phyloP scores from a whole-genome alignment of 2,113 vertebrate genomes.

The Coturnix japonica region DNA sequence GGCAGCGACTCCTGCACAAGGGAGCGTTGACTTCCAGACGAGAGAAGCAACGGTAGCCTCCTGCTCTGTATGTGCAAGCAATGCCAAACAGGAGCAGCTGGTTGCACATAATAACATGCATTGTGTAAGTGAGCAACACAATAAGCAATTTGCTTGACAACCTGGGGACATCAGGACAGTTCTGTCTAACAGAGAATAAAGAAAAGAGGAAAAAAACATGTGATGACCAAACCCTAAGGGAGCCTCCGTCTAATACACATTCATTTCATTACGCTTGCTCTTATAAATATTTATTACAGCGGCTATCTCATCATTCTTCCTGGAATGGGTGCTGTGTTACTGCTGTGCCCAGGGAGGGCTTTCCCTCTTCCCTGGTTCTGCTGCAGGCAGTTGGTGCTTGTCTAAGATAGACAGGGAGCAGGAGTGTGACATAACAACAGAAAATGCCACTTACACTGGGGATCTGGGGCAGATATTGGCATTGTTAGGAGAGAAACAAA shows the following conservation, averaged over 20 bases:
- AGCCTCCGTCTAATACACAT: conserved; percentile 32
- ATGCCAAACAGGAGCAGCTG: conserved; percentile 72
- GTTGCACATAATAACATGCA: conserved; percentile 70
- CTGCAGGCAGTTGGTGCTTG: conserved; percentile 30
- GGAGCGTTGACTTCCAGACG: conserved; percentile 1
- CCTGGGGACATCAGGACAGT: conserved; percentile 66
- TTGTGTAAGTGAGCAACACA: conserved; percentile 73
- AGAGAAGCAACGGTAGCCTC: conserved; percentile 46
- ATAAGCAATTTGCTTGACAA: conserved; percentile 72
- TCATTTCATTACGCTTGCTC: conserved; percentile 69
- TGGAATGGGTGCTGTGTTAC: conserved; percentile 53
- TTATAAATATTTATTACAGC: conserved; percentile 74
- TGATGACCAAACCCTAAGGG: conserved; percentile 69
- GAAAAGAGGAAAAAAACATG: conserved; percentile 37
- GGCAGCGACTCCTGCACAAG: neutral
- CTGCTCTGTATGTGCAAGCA: conserved; percentile 31
- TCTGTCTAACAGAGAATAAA: conserved; percentile 57
- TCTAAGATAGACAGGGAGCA: conserved; percentile 29
- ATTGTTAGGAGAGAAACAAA: conserved; percentile 45
- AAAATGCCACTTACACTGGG: conserved; percentile 56
- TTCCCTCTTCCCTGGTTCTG: conserved; percentile 34
- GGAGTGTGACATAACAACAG: conserved; percentile 45
- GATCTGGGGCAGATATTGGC: conserved; percentile 61
- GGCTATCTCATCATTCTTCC: conserved; percentile 62
- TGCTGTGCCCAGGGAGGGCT: conserved; percentile 24